Evolutionary conservation across 1,140 invertebrate species (phyloP).

Genomic region (Latrodectus geometricus): DNA sequence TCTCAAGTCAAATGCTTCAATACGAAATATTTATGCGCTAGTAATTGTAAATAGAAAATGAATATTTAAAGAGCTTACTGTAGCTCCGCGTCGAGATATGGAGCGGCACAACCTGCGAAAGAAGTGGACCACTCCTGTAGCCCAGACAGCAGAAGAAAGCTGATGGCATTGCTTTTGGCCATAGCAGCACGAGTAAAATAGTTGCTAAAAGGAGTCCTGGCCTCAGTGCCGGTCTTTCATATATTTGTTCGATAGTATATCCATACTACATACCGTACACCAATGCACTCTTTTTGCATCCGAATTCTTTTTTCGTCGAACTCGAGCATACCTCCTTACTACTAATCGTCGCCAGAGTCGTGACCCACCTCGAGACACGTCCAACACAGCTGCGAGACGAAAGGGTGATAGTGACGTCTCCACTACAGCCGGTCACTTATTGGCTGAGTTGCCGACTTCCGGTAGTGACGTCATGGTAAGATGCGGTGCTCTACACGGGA

Average conservation of each 20-base stretch:
- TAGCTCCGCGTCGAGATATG: slow-evolving; percentile 27
- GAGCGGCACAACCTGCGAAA: slow-evolving; percentile 42
- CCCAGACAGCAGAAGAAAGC: slow-evolving; percentile 33
- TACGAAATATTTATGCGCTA: too few species aligned
- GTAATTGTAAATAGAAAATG: too few species aligned
- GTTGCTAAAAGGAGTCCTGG: background rate
- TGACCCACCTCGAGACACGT: slow-evolving; percentile 23
- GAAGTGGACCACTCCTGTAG: slow-evolving; percentile 51
- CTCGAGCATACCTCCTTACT: slow-evolving; percentile 1
- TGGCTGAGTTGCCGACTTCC: slow-evolving; percentile 15
- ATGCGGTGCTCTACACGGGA: slow-evolving; percentile 34
- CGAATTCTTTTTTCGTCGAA: background rate
- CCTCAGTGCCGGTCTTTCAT: background rate
- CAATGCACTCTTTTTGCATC: background rate
- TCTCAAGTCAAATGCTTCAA: too few species aligned
- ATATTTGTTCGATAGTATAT: background rate
- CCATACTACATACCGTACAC: background rate
- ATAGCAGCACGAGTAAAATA: background rate
- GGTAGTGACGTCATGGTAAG: slow-evolving; percentile 37
- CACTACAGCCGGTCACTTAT: slow-evolving; percentile 8
- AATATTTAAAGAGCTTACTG: slow-evolving; percentile 16
- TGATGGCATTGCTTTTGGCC: slow-evolving; percentile 14
- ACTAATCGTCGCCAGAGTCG: background rate
- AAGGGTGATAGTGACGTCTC: slow-evolving; percentile 17
- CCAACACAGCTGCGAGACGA: slow-evolving; percentile 36